Conservation (phyloP, 2,888 invertebrate genomes). For the Leucania comma region DNA sequence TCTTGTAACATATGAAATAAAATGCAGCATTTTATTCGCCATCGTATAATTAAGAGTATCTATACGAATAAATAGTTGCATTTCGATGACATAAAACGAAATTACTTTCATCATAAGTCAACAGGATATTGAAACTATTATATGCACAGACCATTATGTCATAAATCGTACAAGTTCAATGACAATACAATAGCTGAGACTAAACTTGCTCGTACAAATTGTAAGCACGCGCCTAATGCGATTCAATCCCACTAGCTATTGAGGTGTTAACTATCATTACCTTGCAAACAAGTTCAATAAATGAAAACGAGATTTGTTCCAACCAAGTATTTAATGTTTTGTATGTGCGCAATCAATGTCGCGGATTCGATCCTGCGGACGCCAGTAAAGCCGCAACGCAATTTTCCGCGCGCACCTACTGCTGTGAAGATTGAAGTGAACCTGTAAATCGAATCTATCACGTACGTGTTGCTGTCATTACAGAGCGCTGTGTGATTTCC, state of each 20-base stretch:
- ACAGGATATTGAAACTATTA: constrained; percentile 2
- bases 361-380: constrained; percentile 74
- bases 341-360: constrained; percentile 57
- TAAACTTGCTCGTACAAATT: constrained; percentile 64
- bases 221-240: constrained; percentile 63
- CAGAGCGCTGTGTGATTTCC: constrained; percentile 79
- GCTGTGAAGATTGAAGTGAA: constrained; percentile 84
- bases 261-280: constrained; percentile 69
- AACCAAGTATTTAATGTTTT: constrained; percentile 39
- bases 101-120: too few relatives aligned
- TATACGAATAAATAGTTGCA: neutral
- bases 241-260: constrained; percentile 65
- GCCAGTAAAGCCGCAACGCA: constrained; percentile 85
- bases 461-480: constrained; percentile 85
- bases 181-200: constrained; percentile 64
- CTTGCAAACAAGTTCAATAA: constrained; percentile 67
- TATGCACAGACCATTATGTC: constrained; percentile 18
- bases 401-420: constrained; percentile 82
- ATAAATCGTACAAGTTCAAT: constrained; percentile 52
- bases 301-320: constrained; percentile 70
- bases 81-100: neutral
- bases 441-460: constrained; percentile 89
- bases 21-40: neutral
- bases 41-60: neutral
- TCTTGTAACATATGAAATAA: neutral